phyloP scores from a whole-genome alignment of 2,113 vertebrate species.

The Phalacrocorax carbo region DNA sequence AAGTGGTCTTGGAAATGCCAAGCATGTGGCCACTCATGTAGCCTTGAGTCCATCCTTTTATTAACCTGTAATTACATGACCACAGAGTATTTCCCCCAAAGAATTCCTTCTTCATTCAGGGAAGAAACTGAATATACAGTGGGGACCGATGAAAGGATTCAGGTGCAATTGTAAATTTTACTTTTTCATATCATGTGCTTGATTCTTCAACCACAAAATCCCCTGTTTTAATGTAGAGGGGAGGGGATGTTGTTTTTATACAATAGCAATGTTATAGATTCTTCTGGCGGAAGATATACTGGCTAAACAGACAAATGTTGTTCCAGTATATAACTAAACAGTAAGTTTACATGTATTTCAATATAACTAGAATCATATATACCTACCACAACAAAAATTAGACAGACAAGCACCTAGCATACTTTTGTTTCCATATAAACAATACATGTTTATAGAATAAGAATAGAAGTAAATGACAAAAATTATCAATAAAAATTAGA shows the following conservation, averaged over 20 bases:
- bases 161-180: background rate
- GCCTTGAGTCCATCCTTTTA: background rate
- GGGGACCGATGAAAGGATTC: background rate
- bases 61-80: background rate
- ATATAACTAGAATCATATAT: background rate
- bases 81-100: background rate
- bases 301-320: background rate
- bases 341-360: background rate
- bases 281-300: background rate
- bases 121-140: background rate
- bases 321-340: background rate
- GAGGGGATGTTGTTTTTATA: background rate
- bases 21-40: background rate
- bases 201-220: background rate
- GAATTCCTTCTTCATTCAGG: background rate
- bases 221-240: background rate
- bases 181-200: background rate
- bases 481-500: background rate
- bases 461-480: background rate
- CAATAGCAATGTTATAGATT: background rate
- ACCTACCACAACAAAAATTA: background rate
- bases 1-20: background rate
- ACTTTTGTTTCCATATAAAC: background rate
- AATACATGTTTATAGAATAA: background rate
- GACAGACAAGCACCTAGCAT: background rate